These are phyloP conservation scores for Balaeniceps rex DNA, from an alignment of 2,113 vertebrate species.

Conservation along the genomic window DNA sequence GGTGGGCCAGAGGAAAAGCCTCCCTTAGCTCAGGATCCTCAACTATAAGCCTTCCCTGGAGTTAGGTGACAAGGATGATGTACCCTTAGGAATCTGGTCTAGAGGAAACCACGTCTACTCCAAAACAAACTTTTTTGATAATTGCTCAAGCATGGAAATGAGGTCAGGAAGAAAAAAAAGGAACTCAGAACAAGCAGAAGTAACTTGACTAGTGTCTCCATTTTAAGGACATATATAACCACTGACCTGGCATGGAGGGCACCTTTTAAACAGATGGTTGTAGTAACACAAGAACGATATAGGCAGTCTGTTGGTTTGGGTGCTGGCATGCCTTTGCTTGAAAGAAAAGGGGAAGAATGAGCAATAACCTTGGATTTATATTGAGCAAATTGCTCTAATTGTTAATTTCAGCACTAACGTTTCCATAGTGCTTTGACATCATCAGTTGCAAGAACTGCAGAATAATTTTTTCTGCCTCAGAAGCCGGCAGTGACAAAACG, in stretches of 20 bases:
- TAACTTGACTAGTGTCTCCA: not conserved
- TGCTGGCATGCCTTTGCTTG: not conserved
- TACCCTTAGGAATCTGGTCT: not conserved
- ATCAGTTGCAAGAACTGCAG: not conserved
- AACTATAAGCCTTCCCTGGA: not conserved
- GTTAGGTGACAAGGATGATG: not conserved
- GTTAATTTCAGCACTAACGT: not conserved
- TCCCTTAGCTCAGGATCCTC: not conserved
- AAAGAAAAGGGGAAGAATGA: not conserved
- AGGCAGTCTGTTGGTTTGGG: not conserved
- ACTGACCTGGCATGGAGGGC: not conserved
- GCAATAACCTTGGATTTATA: slow-evolving; percentile 16
- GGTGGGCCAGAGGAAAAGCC: not conserved
- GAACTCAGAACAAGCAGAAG: not conserved
- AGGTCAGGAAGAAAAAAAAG: not conserved
- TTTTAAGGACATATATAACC: not conserved
- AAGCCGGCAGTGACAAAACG: not conserved
- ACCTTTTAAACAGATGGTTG: not conserved
- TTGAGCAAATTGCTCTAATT: not conserved
- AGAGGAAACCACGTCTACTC: not conserved
- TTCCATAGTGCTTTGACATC: slow-evolving; percentile 19
- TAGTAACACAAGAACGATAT: not conserved
- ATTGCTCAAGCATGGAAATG: not conserved
- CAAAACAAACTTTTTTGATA: not conserved
- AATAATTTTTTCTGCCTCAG: slow-evolving; percentile 4